Evolutionary conservation across 2,888 invertebrate genomes (phyloP).

Genomic region (Campoplex capitator): DNA sequence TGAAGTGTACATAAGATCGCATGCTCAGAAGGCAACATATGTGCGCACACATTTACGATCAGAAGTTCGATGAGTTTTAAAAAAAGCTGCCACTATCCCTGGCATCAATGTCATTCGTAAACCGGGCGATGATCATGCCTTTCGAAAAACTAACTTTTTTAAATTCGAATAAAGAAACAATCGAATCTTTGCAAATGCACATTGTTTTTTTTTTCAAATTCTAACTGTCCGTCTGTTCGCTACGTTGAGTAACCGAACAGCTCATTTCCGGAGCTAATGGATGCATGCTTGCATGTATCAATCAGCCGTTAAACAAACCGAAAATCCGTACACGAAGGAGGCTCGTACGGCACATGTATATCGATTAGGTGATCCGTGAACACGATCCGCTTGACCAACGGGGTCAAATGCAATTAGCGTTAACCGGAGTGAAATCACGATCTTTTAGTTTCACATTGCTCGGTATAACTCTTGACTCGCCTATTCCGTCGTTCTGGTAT

Average conservation of each 20-base stretch:
- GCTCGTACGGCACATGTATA: neutral
- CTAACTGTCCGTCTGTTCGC: neutral
- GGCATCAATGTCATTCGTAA: neutral
- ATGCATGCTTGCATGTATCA: constrained; percentile 3
- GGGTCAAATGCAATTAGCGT: constrained; percentile 63
- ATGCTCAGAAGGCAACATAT: too few species aligned
- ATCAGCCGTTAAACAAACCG: constrained; percentile 42
- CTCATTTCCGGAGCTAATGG: constrained; percentile 54
- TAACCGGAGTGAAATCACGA: constrained; percentile 42
- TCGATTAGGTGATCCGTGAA: constrained; percentile 60
- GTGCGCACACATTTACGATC: neutral
- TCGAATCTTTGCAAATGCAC: neutral
- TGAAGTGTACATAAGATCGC: neutral
- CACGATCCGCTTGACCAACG: constrained; percentile 64
- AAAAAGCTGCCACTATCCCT: neutral
- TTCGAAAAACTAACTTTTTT: too few species aligned
- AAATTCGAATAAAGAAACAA: neutral
- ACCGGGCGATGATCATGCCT: too few species aligned
- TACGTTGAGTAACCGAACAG: constrained; percentile 32
- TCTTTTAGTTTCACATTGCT: constrained; percentile 1
- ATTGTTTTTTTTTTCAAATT: neutral
- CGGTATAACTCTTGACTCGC: neutral
- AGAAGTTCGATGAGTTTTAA: neutral
- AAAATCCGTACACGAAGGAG: constrained; percentile 32
- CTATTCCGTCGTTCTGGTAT: neutral